Evolutionary conservation across 2,113 vertebrate genomes (phyloP), one percentile per base, ranked within the genome.

Genomic region (Apaloderma vittatum): DNA sequence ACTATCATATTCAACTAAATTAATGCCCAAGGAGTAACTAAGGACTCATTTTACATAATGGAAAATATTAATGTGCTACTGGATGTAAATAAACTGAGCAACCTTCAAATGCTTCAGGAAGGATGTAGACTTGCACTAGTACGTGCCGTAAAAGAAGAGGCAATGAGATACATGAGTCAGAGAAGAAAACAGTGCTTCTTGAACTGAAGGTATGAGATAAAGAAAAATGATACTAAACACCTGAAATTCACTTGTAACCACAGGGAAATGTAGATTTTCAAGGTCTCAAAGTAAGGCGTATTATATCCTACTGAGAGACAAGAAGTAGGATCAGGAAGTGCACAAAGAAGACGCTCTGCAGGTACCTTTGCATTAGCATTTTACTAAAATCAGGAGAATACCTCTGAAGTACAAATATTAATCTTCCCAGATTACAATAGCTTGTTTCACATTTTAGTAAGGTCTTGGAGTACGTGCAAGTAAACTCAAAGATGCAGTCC

Each of bases 11-110:
- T 94, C 43, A 90, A 90, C 30, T 94, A 90, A 96, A 97, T 95
- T 94, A 96, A 87, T 94, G 81, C 96, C 94, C 62, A 93, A 95
- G 71, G 96, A 97, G 97, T 95, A 94, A 71, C 70, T 81, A 83
- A 88, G 84, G 94, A 40, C 59, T 97, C 59, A 71, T 90, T 95
- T 96, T 94, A 27, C 79, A 80, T 54, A 59, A 67, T 87, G 65
- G 77, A 88, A 95, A 96, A 32, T 82, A 86, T 84, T 78, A 94
- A 93, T n/a, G 76, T 83, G 74, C 55, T 94, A 15, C n/a, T 94
- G 51, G 62, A 45, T 30, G 52, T 96, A 96, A 97, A 94, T 89
- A 96, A 95, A 95, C 57, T 55, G 32, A 92, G 19, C 49, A 91
- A 81, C 57, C 55, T 92, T 97, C 77, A 97, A 87, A 78, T 66